These are phyloP conservation scores for Aplodontia rufa DNA, from an alignment of 2,113 vertebrate genomes.

Conservation along the genomic window DNA sequence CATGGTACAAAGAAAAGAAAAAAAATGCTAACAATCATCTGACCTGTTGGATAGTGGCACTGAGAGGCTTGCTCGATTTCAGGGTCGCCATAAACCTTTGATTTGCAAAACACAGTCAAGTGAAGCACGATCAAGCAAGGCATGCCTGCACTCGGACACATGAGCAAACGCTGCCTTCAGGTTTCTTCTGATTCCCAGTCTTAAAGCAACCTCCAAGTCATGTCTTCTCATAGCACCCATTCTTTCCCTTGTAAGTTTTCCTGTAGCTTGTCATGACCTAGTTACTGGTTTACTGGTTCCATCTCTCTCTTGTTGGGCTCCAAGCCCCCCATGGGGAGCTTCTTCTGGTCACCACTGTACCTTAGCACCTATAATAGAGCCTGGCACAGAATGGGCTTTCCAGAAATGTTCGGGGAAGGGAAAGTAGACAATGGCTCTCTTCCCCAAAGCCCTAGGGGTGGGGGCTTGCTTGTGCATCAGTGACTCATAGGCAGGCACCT, in stretches of 20 bases:
- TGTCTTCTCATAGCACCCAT: background rate
- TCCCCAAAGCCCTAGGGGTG: background rate
- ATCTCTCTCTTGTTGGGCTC: background rate
- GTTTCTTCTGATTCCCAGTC: background rate
- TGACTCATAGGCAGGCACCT: constrained; percentile 52
- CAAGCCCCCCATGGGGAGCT: too few relatives aligned
- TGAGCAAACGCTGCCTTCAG: background rate
- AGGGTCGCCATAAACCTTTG: background rate
- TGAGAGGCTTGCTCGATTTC: background rate
- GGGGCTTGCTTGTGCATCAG: background rate
- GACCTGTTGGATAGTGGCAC: background rate
- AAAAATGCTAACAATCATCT: background rate
- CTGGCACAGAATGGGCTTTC: background rate
- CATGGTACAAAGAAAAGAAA: background rate
- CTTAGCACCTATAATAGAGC: background rate
- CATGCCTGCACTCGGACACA: background rate
- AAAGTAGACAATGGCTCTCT: background rate
- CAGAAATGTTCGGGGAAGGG: background rate
- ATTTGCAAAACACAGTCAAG: background rate
- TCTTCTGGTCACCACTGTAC: background rate
- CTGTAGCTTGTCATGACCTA: background rate
- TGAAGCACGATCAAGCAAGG: background rate
- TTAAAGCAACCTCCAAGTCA: background rate
- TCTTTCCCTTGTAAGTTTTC: background rate
- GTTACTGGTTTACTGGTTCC: background rate